Evolutionary conservation across 2,113 vertebrate species (phyloP).

Genomic region (Poeciliopsis retropinna): DNA sequence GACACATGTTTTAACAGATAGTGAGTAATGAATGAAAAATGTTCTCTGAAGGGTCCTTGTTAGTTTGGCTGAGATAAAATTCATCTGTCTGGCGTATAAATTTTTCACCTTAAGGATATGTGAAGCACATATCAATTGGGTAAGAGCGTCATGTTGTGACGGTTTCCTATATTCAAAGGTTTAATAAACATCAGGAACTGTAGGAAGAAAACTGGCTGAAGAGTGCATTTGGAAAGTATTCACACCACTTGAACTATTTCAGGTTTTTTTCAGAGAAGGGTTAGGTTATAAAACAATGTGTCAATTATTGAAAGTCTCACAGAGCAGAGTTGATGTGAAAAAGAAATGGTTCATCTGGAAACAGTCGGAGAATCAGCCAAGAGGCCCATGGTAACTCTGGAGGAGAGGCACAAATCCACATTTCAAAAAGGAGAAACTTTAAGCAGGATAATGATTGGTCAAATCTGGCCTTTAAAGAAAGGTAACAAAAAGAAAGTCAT

Average conservation of each 20-base stretch:
- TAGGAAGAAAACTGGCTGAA: background rate
- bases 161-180: conserved; percentile 9
- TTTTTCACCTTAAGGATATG: conserved; percentile 22
- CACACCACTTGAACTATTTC: background rate
- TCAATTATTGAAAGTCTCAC: too few species aligned
- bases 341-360: too few species aligned
- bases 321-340: too few species aligned
- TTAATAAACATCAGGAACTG: background rate
- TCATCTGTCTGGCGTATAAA: conserved; percentile 22
- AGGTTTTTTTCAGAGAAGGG: background rate
- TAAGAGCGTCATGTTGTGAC: background rate
- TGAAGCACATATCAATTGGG: conserved; percentile 17
- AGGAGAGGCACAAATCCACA: too few species aligned
- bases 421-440: too few species aligned
- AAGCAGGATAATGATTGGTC: too few species aligned
- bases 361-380: too few species aligned
- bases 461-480: background rate
- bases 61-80: conserved; percentile 15
- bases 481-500: background rate
- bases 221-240: background rate
- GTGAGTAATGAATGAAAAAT: conserved; percentile 26
- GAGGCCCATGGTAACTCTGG: too few species aligned
- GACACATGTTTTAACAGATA: conserved; percentile 16
- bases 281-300: too few species aligned
- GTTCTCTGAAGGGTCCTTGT: conserved; percentile 27